Evolutionary conservation across 2,113 vertebrate species (phyloP).

Genomic region (Ceyx cyanopectus): DNA sequence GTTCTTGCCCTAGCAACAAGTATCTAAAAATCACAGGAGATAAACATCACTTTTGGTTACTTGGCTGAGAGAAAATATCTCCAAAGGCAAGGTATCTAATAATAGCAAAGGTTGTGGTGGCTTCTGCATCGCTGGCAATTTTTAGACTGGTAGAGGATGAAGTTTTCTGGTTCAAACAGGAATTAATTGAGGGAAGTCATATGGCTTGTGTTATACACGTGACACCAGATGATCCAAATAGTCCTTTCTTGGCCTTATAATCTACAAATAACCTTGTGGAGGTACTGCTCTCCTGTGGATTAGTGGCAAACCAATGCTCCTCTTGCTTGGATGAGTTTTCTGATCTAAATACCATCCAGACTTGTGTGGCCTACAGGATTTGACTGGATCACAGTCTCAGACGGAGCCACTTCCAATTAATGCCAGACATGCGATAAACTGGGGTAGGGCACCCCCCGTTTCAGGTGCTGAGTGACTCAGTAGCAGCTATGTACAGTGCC

Average conservation of each 20-base stretch:
- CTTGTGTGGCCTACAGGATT: constrained; percentile 54
- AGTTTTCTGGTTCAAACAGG: constrained; percentile 62
- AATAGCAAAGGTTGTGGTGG: constrained; percentile 2
- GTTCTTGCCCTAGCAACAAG: neutral
- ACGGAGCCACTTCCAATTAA: constrained; percentile 59
- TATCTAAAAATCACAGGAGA: neutral
- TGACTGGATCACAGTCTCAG: constrained; percentile 64
- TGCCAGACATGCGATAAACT: constrained; percentile 15
- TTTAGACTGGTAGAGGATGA: constrained; percentile 28
- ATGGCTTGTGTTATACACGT: constrained; percentile 50
- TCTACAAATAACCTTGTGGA: constrained; percentile 64
- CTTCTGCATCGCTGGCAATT: constrained; percentile 12
- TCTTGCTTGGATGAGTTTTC: constrained; percentile 61
- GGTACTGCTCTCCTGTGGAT: constrained; percentile 57
- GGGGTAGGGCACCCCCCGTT: neutral
- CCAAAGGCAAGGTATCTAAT: neutral
- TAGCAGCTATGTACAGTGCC: neutral
- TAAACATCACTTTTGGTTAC: neutral
- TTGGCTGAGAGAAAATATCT: neutral
- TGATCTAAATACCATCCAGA: constrained; percentile 66
- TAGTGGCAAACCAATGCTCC: constrained; percentile 51
- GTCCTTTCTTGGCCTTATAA: constrained; percentile 73
- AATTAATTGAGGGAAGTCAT: constrained; percentile 64
- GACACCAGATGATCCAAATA: constrained; percentile 72
- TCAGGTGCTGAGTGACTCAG: neutral